These are phyloP conservation scores for Eupithecia dodoneata DNA, from an alignment of 2,888 invertebrate genomes.

Conservation along the genomic window DNA sequence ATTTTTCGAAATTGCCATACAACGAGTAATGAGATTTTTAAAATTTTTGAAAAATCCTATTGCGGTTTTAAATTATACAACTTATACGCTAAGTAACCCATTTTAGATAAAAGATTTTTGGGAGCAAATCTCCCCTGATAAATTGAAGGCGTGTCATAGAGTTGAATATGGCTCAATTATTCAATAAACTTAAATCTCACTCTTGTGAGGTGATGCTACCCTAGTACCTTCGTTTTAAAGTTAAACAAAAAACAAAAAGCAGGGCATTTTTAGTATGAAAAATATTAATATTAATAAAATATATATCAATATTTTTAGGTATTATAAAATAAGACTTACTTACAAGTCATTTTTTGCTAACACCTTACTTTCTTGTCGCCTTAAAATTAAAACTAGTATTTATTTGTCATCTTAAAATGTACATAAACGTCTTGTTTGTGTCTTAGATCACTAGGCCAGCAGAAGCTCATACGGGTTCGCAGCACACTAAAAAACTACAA, in stretches of 20 bases:
- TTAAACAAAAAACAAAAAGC: not conserved
- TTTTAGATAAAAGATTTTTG: not conserved
- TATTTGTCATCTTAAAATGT: not conserved
- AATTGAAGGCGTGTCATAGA: not conserved
- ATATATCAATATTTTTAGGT: not conserved
- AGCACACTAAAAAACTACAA: not conserved
- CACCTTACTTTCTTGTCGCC: not conserved
- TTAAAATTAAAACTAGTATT: not conserved
- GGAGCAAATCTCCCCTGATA: not conserved
- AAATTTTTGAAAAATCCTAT: not conserved
- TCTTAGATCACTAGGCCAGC: constrained; percentile 1
- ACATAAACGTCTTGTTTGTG: not conserved
- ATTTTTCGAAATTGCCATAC: not conserved
- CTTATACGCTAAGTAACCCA: no score
- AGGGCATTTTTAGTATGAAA: not conserved
- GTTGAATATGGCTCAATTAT: not conserved
- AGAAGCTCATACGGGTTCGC: not conserved
- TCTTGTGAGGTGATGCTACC: not conserved
- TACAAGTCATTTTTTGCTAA: no score
- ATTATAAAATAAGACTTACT: no score
- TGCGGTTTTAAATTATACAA: no score
- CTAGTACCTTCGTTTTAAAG: not conserved
- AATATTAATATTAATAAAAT: no score
- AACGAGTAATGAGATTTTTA: not conserved
- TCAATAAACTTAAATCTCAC: not conserved